These are phyloP conservation scores for Peromyscus nudipes DNA, from an alignment of 2,797 vertebrate genomes.

Conservation along the genomic window DNA sequence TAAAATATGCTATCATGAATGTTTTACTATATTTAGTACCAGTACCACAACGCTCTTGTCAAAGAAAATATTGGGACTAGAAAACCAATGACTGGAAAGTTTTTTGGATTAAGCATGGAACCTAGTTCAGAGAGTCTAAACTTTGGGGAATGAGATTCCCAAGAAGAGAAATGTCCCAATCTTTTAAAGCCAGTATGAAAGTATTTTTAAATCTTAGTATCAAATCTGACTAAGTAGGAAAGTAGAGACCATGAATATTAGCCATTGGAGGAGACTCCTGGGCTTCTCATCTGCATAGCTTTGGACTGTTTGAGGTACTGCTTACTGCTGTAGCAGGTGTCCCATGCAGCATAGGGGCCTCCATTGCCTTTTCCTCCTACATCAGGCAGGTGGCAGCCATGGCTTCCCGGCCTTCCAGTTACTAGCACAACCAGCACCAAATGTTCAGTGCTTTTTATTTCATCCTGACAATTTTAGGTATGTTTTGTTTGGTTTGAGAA, in stretches of 20 bases:
- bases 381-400: neutral
- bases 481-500: neutral
- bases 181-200: neutral
- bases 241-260: neutral
- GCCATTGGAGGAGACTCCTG: neutral
- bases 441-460: neutral
- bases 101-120: neutral
- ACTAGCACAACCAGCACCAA: neutral
- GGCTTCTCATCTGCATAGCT: neutral
- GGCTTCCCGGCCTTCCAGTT: neutral
- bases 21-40: neutral
- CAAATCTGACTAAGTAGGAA: neutral
- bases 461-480: neutral
- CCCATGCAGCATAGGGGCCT: neutral
- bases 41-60: neutral
- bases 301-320: neutral
- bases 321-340: no score
- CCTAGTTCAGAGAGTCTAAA: neutral
- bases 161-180: neutral
- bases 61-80: neutral
- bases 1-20: neutral
- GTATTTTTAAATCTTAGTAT: neutral
- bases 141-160: neutral
- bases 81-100: conserved; percentile 9
- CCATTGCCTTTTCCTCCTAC: neutral